These are phyloP conservation scores for Acropora tenuis DNA, from an alignment of 64 coral and sea anemone genomes.

Conservation along the genomic window DNA sequence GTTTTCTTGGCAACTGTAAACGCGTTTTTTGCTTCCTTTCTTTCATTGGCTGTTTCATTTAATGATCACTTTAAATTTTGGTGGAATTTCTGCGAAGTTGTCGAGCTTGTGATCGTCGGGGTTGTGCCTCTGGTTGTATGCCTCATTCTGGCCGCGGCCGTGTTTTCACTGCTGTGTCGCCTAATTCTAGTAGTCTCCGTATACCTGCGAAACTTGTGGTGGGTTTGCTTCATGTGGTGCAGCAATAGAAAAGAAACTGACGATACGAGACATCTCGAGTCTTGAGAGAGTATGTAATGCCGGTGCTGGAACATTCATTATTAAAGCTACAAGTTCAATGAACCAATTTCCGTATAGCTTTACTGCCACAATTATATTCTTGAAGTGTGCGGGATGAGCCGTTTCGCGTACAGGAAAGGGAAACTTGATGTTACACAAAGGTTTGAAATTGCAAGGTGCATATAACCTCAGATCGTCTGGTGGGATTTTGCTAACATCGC, in stretches of 20 bases:
- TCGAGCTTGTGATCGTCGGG: slow-evolving; percentile 40
- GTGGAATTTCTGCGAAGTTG: slow-evolving; percentile 18
- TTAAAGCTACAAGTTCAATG: slow-evolving; percentile 14
- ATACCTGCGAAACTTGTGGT: not conserved
- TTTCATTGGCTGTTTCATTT: not conserved
- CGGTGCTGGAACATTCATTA: slow-evolving; percentile 10
- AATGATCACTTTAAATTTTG: not conserved
- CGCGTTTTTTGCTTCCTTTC: not conserved
- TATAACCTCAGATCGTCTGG: too few species aligned
- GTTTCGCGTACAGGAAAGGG: slow-evolving; percentile 14
- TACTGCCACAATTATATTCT: too few species aligned
- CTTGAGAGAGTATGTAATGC: not conserved
- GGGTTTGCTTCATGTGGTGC: not conserved
- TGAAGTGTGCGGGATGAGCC: slow-evolving; percentile 7
- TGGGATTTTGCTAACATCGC: too few species aligned
- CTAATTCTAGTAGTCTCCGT: not conserved
- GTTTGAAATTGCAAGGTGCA: not conserved
- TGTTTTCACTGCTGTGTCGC: slow-evolving; percentile 15
- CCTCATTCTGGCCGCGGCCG: slow-evolving; percentile 19
- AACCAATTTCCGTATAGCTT: not conserved
- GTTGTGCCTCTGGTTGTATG: slow-evolving; percentile 53
- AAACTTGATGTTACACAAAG: slow-evolving; percentile 7
- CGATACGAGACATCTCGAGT: slow-evolving; percentile 30
- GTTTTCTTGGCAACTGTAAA: slow-evolving; percentile 53
- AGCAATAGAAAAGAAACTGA: not conserved